Percentiles rank a stretch among this genome's conserved stretches.
These are phyloP conservation scores for Metopolophium dirhodum DNA, from an alignment of 1,140 invertebrate species.

Conservation along the genomic window DNA sequence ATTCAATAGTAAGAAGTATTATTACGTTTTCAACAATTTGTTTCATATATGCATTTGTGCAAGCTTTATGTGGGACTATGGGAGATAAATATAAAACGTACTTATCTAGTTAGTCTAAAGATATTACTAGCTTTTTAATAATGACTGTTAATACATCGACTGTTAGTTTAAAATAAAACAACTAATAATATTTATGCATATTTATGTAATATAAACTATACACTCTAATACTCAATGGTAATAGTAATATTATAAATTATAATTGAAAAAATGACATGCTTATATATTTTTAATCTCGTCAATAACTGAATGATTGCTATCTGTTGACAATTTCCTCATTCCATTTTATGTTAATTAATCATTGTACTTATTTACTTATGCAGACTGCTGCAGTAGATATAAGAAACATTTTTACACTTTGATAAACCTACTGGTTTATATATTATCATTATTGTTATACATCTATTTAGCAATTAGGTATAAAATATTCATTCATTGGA, in stretches of 20 bases:
- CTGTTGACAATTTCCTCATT: slow-evolving; percentile 37
- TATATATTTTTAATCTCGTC: slow-evolving; percentile 12
- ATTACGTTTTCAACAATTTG: not conserved
- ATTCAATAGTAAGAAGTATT: too few species aligned
- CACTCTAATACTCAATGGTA: not conserved
- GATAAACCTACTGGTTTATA: not conserved
- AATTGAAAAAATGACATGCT: not conserved
- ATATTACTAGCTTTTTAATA: not conserved
- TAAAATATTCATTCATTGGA: not conserved
- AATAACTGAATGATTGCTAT: not conserved
- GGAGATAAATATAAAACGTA: not conserved
- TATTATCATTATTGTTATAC: not conserved
- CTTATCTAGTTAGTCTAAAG: not conserved
- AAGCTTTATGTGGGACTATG: not conserved
- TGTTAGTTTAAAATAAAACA: slow-evolving; percentile 18
- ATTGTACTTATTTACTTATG: not conserved
- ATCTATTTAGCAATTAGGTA: not conserved
- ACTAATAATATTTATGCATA: slow-evolving; percentile 13
- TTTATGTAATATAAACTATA: not conserved
- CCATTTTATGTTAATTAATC: not conserved
- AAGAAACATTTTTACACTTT: not conserved
- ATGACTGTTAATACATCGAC: not conserved
- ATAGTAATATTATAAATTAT: not conserved
- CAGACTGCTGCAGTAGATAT: not conserved
- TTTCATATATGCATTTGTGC: not conserved